Base-by-base conservation (phyloP, 2,888 invertebrate species). In the Pediacus dermestoides region DNA sequence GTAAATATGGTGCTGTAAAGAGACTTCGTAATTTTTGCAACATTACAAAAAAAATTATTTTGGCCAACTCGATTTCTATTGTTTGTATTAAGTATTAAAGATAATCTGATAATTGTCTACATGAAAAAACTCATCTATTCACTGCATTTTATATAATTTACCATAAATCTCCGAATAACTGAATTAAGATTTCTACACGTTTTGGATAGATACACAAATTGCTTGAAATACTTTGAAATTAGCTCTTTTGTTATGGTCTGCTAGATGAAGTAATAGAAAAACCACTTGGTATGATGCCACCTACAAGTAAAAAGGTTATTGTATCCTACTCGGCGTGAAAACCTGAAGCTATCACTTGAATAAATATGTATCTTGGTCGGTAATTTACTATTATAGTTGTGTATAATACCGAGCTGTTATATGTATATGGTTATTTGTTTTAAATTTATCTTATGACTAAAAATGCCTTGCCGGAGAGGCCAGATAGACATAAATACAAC, bases 331-430 rank as follows among this genome's bases (percentile, higher is more conserved):
- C 21, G n/a, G n/a, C n/a, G n/a, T n/a, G n/a, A n/a, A n/a, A n/a
- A n/a, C n/a, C n/a, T n/a, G n/a, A n/a, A n/a, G n/a, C 21, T 7
- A 6, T 7, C 21, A 18, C 21, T 18, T n/a, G 21, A 7, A 18
- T 18, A 18, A 18, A 7, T 7, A 41, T 45, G 43, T 45, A 43
- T 48, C 48, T 48, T 49, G 51, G 46, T 44, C 49, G 40, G 52
- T 53, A 50, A 56, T 54, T 56, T 54, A 56, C 56, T 56, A 56
- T 52, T 53, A 53, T 52, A 51, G 52, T 51, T 50, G 44, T 47
- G 50, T 52, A 51, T 55, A 50, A 55, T 52, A 46, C 49, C 48
- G 36, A 39, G 36, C 33, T 25, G 15, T 46, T 42, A 39, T 21
- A 27, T 34, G 39, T 44, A 37, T 47, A 44, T 44, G 37, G 41